These are phyloP conservation scores for Diplazon laetatorius DNA, from an alignment of 2,888 invertebrate genomes.

Conservation along the genomic window DNA sequence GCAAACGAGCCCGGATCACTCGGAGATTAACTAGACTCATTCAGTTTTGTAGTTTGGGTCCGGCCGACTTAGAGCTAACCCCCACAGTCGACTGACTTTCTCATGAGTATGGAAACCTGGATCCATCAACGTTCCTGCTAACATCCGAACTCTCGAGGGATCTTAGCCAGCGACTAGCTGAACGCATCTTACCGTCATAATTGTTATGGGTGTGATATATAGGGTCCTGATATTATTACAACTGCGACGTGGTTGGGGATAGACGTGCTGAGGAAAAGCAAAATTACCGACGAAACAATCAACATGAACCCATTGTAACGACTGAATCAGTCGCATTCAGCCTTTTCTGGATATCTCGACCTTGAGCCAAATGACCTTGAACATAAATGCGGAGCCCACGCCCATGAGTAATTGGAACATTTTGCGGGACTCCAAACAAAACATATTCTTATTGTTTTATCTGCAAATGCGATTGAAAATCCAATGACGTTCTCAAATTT, in stretches of 20 bases:
- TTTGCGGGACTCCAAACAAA: too few species aligned
- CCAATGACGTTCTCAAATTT: too few species aligned
- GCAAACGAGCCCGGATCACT: slow-evolving; percentile 74
- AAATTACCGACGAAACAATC: too few species aligned
- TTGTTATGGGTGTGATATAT: background rate
- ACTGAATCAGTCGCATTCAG: too few species aligned
- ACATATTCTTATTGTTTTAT: too few species aligned
- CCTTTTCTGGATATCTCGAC: too few species aligned
- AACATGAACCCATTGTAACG: too few species aligned
- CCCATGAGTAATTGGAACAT: too few species aligned
- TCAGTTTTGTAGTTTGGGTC: slow-evolving; percentile 70
- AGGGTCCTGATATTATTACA: background rate
- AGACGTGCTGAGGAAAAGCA: too few species aligned
- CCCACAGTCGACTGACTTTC: slow-evolving; percentile 46
- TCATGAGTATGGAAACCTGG: slow-evolving; percentile 25
- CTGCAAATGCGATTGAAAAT: too few species aligned
- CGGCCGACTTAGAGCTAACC: slow-evolving; percentile 69
- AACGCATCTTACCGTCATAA: background rate
- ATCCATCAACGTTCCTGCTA: background rate
- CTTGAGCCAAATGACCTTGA: too few species aligned
- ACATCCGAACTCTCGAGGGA: background rate
- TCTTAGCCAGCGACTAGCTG: slow-evolving; percentile 19
- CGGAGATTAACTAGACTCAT: slow-evolving; percentile 78
- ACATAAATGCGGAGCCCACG: too few species aligned
- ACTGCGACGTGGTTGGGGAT: background rate